Evolutionary conservation across 2,797 vertebrate species (phyloP), one percentile per base, ranked within the genome.

Genomic region (Aeoliscus strigatus): DNA sequence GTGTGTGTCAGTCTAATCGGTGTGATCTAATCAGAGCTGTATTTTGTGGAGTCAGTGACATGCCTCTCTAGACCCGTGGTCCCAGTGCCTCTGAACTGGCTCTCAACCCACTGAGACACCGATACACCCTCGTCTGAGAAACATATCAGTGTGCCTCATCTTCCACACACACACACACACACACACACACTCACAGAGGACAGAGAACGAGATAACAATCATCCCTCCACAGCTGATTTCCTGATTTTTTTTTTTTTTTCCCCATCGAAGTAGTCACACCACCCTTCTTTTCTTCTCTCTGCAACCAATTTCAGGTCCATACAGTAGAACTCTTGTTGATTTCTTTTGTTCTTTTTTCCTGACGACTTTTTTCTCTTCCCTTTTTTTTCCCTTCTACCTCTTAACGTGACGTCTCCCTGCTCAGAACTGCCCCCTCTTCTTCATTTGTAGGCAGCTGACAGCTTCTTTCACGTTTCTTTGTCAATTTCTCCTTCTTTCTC

Each of bases 391-490:
- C 36, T 29, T 8, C 36, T 48, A 65, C 60, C 63, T 64, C 59
- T 79, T 72, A 60, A 72, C 73, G 53, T 51, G 62, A 77, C 61
- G 71, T 75, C 77, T 80, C 77, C 72, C 59, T 65, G 63, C 74
- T 73, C 72, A 67, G 54, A 80, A 80, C 82, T 60, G 39, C 65
- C 81, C 81, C 73, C 79, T 73, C 71, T 77, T 88, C 80, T 83
- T 83, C 81, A 86, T 87, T 83, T 86, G 71, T 64, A 68, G 82
- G 82, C 79, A 81, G 80, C 87, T 87, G 87, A 90, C 86, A 87
- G 85, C 83, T 84, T 88, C 84, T 88, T 86, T 89, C 80, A 81
- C 89, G 90, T 91, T 91, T 88, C 90, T 91, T 94, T 93, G 92
- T 87, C 82, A 82, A 77, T 82, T 75, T 77, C 76, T 81, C 44